These are phyloP conservation scores for Aphidius colemani DNA, from an alignment of 2,888 invertebrate genomes.

Conservation along the genomic window DNA sequence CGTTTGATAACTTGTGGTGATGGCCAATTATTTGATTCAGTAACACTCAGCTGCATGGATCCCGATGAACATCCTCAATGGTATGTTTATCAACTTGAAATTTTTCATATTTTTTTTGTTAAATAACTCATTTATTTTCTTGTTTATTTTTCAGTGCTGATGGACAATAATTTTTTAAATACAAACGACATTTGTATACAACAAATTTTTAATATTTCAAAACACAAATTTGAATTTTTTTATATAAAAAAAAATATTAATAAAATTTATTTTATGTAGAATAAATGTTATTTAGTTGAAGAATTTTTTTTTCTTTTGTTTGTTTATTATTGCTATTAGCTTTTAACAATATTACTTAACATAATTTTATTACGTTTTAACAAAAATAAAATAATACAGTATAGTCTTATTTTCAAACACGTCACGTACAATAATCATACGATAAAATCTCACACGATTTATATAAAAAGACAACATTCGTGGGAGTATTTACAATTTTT, in stretches of 20 bases:
- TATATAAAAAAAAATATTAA: background rate
- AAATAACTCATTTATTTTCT: conserved; percentile 12
- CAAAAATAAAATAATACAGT: conserved; percentile 56
- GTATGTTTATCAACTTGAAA: conserved; percentile 36
- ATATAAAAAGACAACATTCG: conserved; percentile 30
- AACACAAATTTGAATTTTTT: background rate
- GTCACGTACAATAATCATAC: conserved; percentile 37
- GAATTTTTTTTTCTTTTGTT: background rate
- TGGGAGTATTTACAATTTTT: conserved; percentile 55
- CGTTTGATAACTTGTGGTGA: conserved; percentile 87
- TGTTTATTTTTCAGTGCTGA: conserved; percentile 16
- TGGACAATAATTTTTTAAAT: conserved; percentile 2
- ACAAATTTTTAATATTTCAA: too few relatives aligned
- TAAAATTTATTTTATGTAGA: background rate
- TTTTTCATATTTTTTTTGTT: background rate
- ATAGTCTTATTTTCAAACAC: conserved; percentile 51
- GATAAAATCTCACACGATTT: conserved; percentile 38
- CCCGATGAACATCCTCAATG: conserved; percentile 65
- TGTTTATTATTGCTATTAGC: conserved; percentile 10
- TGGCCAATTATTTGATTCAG: conserved; percentile 84
- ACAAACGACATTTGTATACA: too few relatives aligned
- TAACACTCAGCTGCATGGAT: conserved; percentile 82
- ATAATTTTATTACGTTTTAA: conserved; percentile 19
- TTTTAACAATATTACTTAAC: background rate
- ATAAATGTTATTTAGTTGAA: background rate